These are phyloP conservation scores for Strix aluco DNA, from an alignment of 2,113 vertebrate genomes.

Conservation along the genomic window DNA sequence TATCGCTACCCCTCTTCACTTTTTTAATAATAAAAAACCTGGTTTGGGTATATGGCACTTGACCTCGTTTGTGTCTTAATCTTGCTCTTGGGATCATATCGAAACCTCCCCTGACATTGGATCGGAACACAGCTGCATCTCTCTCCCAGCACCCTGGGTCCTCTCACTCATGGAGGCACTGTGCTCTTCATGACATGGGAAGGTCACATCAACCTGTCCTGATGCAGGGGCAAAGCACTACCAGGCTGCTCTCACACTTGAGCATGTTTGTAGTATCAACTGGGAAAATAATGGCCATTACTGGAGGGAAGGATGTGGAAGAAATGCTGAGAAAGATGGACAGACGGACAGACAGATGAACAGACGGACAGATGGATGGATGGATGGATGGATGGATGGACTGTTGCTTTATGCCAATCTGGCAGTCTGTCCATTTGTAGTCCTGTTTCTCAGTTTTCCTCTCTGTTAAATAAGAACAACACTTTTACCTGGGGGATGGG, in stretches of 20 bases:
- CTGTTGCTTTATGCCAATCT: neutral
- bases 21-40: too few relatives aligned
- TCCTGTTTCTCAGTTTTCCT: neutral
- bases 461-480: neutral
- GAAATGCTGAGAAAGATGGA: neutral
- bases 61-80: too few relatives aligned
- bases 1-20: too few relatives aligned
- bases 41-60: too few relatives aligned
- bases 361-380: neutral
- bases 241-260: neutral
- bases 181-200: neutral
- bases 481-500: neutral
- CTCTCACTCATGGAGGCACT: neutral
- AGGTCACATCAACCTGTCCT: neutral
- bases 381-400: too few relatives aligned
- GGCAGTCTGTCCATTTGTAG: neutral
- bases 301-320: neutral
- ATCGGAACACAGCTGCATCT: neutral
- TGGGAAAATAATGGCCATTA: neutral
- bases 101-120: too few relatives aligned
- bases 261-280: neutral
- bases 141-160: too few relatives aligned
- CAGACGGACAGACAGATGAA: neutral
- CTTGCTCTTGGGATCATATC: too few relatives aligned
- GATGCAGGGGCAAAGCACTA: neutral